Base-by-base conservation (phyloP, 2,888 invertebrate genomes). In the Scelioninae gen. 1 region DNA sequence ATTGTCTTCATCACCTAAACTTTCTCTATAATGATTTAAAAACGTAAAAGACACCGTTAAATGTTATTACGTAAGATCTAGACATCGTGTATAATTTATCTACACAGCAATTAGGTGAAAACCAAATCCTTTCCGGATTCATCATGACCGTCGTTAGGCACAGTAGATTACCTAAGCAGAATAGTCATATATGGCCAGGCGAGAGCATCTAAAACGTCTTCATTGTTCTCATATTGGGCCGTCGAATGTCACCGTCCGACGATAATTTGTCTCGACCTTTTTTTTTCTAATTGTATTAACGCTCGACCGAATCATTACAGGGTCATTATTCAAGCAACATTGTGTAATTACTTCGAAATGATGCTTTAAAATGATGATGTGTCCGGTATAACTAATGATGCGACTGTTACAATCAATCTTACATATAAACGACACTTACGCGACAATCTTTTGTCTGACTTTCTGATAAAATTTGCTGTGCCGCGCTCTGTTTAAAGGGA, bases 331-430 rank as follows among this genome's bases (percentile, higher is more conserved):
- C 79, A 79, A 58, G 58, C 15, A 56, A 72, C 65, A 72, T 79
- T 72, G 79, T 66, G 79, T 79, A 79, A 79, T 79, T 72, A 60
- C 72, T 45, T 65, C 29, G 58, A 72, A 79, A 79, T 72, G 72
- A 74, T 74, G 72, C 78, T 66, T 66, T 56, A 65, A 79, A 72
- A 71, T 72, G 71, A 72, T 72, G 78, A 79, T 79, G 71, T 56
- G 65, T 65, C 72, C 29, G 45, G 29, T 16, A 32, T 72, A 79
- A 79, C 72, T 79, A 79, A 79, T 79, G 78, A 45, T 49, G 13
- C 60, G 7, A 16, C 45, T 45, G 58, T 72, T 51, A 60, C 58
- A 58, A 79, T 79, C 72, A 79, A 79, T 79, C 78, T 72, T 79
- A 23, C 56, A 40, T 13, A 58, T 32, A 58, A 72, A 66, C 72